phyloP scores from a whole-genome alignment of 2,888 invertebrate species.

The Trachelus tabidus region DNA sequence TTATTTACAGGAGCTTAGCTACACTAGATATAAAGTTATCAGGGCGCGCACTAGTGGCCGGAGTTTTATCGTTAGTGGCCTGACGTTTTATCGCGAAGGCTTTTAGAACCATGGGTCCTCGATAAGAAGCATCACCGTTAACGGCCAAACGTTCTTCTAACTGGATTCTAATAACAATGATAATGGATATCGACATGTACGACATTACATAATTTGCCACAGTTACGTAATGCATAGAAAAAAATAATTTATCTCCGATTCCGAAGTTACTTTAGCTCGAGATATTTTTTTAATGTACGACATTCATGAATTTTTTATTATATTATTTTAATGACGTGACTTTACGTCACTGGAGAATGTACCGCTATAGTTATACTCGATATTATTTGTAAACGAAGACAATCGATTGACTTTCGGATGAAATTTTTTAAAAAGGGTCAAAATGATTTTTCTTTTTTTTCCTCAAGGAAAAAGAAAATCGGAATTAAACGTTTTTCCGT shows the following conservation, averaged over 20 bases:
- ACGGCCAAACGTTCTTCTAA: neutral
- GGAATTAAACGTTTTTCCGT: neutral
- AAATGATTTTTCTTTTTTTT: neutral
- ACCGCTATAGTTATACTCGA: neutral
- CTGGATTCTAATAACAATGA: no score
- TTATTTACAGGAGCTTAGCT: neutral
- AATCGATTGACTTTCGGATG: neutral
- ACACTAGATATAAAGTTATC: neutral
- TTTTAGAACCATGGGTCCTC: neutral
- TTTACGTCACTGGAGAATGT: neutral
- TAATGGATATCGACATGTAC: neutral
- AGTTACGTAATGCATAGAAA: neutral
- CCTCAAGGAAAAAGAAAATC: neutral
- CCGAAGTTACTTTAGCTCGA: neutral
- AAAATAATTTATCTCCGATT: neutral
- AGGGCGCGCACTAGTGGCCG: neutral
- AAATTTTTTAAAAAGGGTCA: neutral
- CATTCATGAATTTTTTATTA: neutral
- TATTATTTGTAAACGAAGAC: no score
- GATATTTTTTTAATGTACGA: neutral
- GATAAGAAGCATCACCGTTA: neutral
- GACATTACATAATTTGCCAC: neutral
- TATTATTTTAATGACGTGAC: neutral
- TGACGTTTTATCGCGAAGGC: neutral
- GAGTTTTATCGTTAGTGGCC: neutral